Base-by-base conservation (phyloP, 2,797 vertebrate species). In the Esox masquinongy region DNA sequence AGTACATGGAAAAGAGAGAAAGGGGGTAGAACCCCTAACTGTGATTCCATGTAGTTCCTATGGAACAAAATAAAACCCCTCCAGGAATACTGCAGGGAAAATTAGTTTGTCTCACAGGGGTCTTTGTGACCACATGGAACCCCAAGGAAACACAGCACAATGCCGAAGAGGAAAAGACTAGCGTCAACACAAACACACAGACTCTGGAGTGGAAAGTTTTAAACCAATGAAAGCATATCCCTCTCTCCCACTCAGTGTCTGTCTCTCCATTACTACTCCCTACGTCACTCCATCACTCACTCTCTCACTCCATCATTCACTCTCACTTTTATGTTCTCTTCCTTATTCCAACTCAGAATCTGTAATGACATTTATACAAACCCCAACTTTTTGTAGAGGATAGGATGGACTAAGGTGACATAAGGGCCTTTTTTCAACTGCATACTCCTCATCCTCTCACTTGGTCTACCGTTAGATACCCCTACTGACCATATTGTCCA, bases 61-160 rank as follows among this genome's bases (percentile, higher is more conserved):
- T 91, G 91, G 87, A 88, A 85, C 88, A 85, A 88, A 82, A 87
- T 92, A 91, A 88, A 89, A 88, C 93, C 88, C 89, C 87, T 89
- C 89, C 85, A 78, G 84, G 89, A 93, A 94, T 94, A 93, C 92
- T 93, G 92, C 90, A 90, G 87, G 88, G 88, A 92, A 94, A 94
- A 94, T 89, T 93, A 86, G 84, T 83, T 73, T 83, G 87, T 91
- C 89, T 93, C 90, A 93, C 86, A 90, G 88, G 84, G 88, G 85
- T 85, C 91, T 92, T 90, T 92, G 90, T 93, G 92, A 92, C 89
- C 84, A 90, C 88, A 92, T 91, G 91, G 92, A 94, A 91, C 91
- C 82, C 85, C 86, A 84, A 87, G 76, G 77, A 90, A 90, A 88
- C 85, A 84, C 86, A 81, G 56, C 79, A 77, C 85, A 86, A 75